phyloP scores from a whole-genome alignment of 2,113 vertebrate genomes.

The Dromiciops gliroides region DNA sequence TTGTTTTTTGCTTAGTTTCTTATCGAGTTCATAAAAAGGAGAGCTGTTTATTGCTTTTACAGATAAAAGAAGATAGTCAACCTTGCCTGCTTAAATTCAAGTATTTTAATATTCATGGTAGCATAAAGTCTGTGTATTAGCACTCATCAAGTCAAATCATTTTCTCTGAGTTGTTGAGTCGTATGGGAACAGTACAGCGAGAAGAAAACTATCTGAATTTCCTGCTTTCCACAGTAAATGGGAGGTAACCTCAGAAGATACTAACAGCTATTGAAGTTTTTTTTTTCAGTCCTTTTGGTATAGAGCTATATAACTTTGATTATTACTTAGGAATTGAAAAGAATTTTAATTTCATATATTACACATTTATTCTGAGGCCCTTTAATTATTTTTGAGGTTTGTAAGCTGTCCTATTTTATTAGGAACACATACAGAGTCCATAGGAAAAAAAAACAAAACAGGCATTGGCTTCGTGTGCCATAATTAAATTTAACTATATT shows the following conservation, averaged over 20 bases:
- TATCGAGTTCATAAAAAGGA: neutral
- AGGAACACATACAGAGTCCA: neutral
- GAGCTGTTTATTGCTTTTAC: neutral
- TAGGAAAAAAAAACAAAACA: neutral
- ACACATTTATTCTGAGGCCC: neutral
- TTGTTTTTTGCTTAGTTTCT: neutral
- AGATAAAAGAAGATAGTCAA: neutral
- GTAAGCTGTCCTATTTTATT: neutral
- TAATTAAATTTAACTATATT: neutral
- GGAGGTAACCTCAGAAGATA: neutral
- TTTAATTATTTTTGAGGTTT: neutral
- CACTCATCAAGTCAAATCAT: neutral
- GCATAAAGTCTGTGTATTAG: neutral
- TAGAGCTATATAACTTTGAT: conserved; percentile 33
- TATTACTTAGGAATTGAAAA: conserved; percentile 23
- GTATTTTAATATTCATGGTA: neutral
- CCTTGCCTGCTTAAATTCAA: neutral
- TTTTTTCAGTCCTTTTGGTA: neutral
- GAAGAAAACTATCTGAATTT: conserved; percentile 3
- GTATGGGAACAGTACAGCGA: neutral
- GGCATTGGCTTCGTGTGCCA: neutral
- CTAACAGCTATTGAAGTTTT: neutral
- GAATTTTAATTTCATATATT: conserved; percentile 17
- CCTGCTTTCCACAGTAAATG: conserved; percentile 14
- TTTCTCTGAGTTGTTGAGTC: conserved; percentile 19